These are phyloP conservation scores for Xanthorhoe designata DNA, from an alignment of 2,888 invertebrate species.

Conservation along the genomic window DNA sequence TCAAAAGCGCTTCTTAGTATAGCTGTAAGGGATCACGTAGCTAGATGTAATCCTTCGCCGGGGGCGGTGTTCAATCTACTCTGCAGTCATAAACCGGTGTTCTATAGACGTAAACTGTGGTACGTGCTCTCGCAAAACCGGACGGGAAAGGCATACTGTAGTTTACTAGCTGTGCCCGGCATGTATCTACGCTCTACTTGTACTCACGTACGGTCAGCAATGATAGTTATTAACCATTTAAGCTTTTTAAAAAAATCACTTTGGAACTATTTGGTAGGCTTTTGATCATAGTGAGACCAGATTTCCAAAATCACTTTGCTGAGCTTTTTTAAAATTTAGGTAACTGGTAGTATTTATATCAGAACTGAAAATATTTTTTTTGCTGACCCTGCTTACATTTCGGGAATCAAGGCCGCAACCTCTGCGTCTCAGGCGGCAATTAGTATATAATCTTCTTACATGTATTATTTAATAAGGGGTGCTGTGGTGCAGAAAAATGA, in stretches of 20 bases:
- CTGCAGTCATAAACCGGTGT: constrained; percentile 66
- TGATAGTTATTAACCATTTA: background rate
- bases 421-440: too few species aligned
- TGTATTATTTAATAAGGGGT: too few species aligned
- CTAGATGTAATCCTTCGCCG: constrained; percentile 61
- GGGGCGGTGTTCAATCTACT: constrained; percentile 69
- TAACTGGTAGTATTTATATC: too few species aligned
- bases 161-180: constrained; percentile 36
- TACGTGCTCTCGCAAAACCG: constrained; percentile 53
- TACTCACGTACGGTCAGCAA: background rate
- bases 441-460: too few species aligned
- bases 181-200: constrained; percentile 5
- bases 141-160: constrained; percentile 35
- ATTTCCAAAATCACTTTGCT: too few species aligned
- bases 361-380: too few species aligned
- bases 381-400: too few species aligned
- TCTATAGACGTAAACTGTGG: constrained; percentile 63
- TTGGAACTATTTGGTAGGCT: too few species aligned
- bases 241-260: background rate
- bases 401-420: too few species aligned
- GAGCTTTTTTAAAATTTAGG: too few species aligned
- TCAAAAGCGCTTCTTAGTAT: constrained; percentile 25
- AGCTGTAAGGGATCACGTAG: constrained; percentile 53
- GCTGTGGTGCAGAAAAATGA: too few species aligned
- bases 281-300: too few species aligned